A percentile compares a stretch with the other conserved stretches of the same genome.
Evolutionary conservation across 2,888 invertebrate genomes (phyloP).

Genomic region (Cephus nigrinus): DNA sequence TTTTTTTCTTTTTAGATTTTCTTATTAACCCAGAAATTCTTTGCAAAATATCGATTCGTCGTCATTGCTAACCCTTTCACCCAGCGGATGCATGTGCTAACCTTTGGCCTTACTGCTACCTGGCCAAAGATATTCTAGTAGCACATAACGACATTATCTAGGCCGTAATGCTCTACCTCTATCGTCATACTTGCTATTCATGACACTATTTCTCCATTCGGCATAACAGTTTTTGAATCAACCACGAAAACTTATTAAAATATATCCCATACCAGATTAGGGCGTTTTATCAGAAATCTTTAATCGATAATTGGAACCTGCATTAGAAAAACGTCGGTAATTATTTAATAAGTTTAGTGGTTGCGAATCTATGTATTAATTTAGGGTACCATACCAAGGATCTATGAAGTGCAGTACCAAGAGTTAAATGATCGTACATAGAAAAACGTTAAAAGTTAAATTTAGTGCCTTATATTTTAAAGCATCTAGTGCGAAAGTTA

Average conservation of each 20-base stretch:
- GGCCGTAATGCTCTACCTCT: constrained; percentile 59
- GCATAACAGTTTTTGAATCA: constrained; percentile 35
- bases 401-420: constrained; percentile 36
- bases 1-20: not conserved
- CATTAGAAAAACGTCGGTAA: not conserved
- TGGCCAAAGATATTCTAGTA: constrained; percentile 43
- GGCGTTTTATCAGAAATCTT: not conserved
- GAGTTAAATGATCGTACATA: constrained; percentile 29
- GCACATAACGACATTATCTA: constrained; percentile 48
- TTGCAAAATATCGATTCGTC: not conserved
- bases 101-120: constrained; percentile 46
- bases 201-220: constrained; percentile 45
- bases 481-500: constrained; percentile 39
- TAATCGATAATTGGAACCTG: not conserved
- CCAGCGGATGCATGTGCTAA: constrained; percentile 46
- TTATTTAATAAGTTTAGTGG: constrained; percentile 40
- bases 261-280: constrained; percentile 17
- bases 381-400: constrained; percentile 17
- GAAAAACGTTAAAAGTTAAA: constrained; percentile 30
- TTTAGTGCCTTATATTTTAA: constrained; percentile 41
- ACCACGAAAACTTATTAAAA: constrained; percentile 48
- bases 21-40: not conserved
- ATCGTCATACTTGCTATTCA: constrained; percentile 43
- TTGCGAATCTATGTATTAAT: constrained; percentile 37
- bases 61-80: constrained; percentile 15